phyloP scores from a whole-genome alignment of 2,888 invertebrate genomes.

The Panopea generosa region DNA sequence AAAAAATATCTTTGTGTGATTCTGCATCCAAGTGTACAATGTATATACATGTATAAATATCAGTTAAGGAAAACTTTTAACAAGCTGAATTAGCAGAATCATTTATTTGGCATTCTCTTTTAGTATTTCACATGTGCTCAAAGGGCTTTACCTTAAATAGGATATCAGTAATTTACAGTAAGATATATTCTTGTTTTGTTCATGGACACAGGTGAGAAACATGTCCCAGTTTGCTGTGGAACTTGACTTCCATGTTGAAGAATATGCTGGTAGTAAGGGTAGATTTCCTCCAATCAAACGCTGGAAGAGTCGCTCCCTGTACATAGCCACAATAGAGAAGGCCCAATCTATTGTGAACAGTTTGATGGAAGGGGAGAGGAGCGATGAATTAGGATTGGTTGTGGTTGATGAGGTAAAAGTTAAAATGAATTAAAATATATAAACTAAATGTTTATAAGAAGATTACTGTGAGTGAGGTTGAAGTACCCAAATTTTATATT shows the following conservation, averaged over 20 bases:
- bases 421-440: neutral
- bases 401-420: constrained; percentile 92
- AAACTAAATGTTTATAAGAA: neutral
- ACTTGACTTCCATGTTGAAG: constrained; percentile 95
- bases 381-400: constrained; percentile 92
- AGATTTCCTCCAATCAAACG: constrained; percentile 92
- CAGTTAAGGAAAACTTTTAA: no score
- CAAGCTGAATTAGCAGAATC: no score
- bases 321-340: constrained; percentile 98
- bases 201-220: constrained; percentile 89
- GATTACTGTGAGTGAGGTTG: neutral
- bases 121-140: no score
- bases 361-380: constrained; percentile 91
- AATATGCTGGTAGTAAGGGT: constrained; percentile 97
- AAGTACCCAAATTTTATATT: neutral
- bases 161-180: no score
- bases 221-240: constrained; percentile 95
- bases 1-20: no score
- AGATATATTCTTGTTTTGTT: no score
- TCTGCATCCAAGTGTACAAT: no score
- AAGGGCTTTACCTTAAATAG: no score
- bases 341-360: constrained; percentile 94
- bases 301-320: constrained; percentile 92
- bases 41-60: no score
- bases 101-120: no score